Evolutionary conservation across 2,113 vertebrate genomes (phyloP).

Genomic region (Mirza zaza): DNA sequence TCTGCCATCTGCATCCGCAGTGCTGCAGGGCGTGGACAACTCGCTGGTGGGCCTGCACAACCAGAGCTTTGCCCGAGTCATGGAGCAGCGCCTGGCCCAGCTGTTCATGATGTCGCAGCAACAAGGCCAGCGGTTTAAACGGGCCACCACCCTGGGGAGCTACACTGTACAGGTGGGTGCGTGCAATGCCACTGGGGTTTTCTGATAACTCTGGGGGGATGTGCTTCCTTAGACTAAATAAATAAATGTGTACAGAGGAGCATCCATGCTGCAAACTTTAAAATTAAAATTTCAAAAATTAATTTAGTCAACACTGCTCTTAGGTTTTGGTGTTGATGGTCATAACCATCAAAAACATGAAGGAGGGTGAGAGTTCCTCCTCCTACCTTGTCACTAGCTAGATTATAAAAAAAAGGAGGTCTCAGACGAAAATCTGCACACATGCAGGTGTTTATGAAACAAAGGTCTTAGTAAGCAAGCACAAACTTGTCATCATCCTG

Average conservation of each 20-base stretch:
- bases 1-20: conserved; percentile 80
- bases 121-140: conserved; percentile 91
- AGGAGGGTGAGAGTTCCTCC: neutral
- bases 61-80: conserved; percentile 96
- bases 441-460: neutral
- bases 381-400: neutral
- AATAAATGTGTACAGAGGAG: rapidly evolving
- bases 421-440: neutral
- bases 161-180: conserved; percentile 95
- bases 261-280: neutral
- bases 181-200: neutral
- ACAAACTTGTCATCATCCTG: neutral
- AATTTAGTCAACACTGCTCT: rapidly evolving
- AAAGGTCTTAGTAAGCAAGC: neutral
- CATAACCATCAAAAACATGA: neutral
- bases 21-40: conserved; percentile 96
- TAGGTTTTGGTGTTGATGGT: neutral
- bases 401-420: neutral
- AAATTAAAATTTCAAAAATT: no score
- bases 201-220: neutral
- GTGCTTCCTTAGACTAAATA: neutral
- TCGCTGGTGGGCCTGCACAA: conserved; percentile 93
- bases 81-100: conserved; percentile 97
- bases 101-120: conserved; percentile 94
- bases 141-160: conserved; percentile 93